Evolutionary conservation across 2,797 vertebrate genomes (phyloP).

Genomic region (Trachops cirrhosus): DNA sequence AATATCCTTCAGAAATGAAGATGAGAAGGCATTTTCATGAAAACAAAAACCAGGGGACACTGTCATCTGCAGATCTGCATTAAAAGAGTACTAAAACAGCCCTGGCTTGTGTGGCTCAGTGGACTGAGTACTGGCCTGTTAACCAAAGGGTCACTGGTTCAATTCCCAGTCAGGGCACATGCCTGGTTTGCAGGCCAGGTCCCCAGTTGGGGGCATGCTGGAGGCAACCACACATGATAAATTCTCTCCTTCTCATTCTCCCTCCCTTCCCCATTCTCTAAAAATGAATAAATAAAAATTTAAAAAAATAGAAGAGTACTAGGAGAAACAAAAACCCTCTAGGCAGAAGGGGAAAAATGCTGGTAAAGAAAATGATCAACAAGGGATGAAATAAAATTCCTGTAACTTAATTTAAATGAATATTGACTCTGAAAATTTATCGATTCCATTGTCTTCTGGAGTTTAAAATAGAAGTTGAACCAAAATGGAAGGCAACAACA

Average conservation of each 20-base stretch:
- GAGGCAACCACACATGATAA: no score
- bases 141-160: no score
- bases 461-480: not conserved
- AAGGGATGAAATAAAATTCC: not conserved
- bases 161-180: no score
- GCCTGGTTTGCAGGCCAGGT: no score
- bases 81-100: not conserved
- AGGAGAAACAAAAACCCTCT: not conserved
- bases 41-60: not conserved
- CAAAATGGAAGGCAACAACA: not conserved
- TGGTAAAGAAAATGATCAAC: not conserved
- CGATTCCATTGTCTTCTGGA: not conserved
- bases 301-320: no score
- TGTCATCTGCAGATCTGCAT: not conserved
- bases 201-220: no score
- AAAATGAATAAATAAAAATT: no score
- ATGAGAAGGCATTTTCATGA: not conserved
- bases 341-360: not conserved
- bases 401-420: not conserved
- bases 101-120: no score
- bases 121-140: no score
- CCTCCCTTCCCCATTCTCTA: no score
- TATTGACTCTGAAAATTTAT: not conserved
- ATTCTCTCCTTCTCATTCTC: no score
- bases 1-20: not conserved